Percentiles rank a stretch among this genome's conserved stretches.
Evolutionary conservation across 2,113 vertebrate genomes (phyloP).

Genomic region (Capra hircus): DNA sequence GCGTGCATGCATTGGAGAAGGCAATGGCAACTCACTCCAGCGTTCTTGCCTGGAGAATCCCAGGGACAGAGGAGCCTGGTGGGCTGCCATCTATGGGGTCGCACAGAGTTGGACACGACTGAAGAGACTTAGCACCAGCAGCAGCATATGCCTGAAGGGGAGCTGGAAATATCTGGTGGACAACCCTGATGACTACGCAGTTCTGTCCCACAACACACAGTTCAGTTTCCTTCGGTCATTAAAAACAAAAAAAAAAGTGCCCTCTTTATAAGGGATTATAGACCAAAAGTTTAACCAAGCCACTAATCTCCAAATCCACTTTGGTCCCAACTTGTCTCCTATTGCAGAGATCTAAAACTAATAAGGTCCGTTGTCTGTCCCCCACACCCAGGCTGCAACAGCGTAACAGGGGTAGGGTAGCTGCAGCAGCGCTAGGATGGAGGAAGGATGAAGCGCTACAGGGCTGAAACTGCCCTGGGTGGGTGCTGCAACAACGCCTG

Average conservation of each 20-base stretch:
- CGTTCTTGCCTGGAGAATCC: background rate
- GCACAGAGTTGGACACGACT: fast-evolving
- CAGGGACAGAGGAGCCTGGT: background rate
- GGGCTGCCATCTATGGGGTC: background rate
- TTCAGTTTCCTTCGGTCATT: background rate
- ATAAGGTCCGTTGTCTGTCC: background rate
- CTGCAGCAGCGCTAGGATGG: too few species aligned
- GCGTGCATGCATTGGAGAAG: background rate
- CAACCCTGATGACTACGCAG: background rate
- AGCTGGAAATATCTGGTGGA: background rate
- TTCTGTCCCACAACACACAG: background rate
- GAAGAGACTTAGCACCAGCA: background rate
- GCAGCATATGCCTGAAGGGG: background rate
- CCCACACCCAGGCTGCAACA: background rate
- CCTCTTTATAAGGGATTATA: background rate
- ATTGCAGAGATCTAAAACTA: background rate
- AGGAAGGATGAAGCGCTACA: background rate
- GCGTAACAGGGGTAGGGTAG: background rate
- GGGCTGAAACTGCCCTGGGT: background rate
- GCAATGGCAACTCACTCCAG: background rate
- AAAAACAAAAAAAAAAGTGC: background rate
- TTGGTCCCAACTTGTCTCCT: background rate
- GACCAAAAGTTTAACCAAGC: background rate
- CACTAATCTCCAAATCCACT: background rate
- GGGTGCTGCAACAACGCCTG: too few species aligned